Evolutionary conservation across 2,797 vertebrate genomes (phyloP), one percentile per base, ranked within the genome.

Genomic region (Acanthornis magna): DNA sequence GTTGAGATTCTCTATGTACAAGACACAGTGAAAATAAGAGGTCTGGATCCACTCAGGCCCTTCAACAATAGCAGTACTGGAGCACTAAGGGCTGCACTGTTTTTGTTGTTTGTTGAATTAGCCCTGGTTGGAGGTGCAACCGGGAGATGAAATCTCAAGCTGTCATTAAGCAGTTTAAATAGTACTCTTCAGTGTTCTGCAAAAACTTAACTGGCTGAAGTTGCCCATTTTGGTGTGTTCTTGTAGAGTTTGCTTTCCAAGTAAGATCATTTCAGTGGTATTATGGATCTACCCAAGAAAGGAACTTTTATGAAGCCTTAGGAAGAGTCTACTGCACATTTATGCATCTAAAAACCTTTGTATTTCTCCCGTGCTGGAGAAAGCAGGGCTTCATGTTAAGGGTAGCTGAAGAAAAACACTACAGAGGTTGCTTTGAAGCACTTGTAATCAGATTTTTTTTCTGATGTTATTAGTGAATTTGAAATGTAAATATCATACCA

Each of bases 391-490:
- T 80, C 36, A 6, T 25, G 15, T 72, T 60, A 40, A 19, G 17
- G 68, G 21, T 5, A n/a, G 58, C 7, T 77, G 70, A 72, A 88
- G 65, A 81, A 81, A 45, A 81, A 45, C 17, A 16, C 53, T 48
- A 16, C 36, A 63, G 67, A 36, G 36, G 27, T 91, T 92, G 55
- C 63, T 87, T 79, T 78, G 48, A 74, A 71, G 67, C 32, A 63
- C 48, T 90, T 70, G 42, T 57, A 95, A 84, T 94, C 38, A 79
- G 74, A 87, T 7, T 48, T 73, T 93, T 95, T 95, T 87, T 68
- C 91, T 89, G 42, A 65, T 79, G 43, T 80, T 88, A 73, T 84
- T 93, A 79, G 80, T 85, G 72, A 95, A 89, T 90, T 89, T 94
- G 76, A 94, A 90, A 88, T 93, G 68, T 88, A 95, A 96, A 86